Percentiles rank a stretch among this genome's conserved stretches.
These are phyloP conservation scores for Riptortus pedestris DNA, from an alignment of 1,140 invertebrate species.

Conservation along the genomic window DNA sequence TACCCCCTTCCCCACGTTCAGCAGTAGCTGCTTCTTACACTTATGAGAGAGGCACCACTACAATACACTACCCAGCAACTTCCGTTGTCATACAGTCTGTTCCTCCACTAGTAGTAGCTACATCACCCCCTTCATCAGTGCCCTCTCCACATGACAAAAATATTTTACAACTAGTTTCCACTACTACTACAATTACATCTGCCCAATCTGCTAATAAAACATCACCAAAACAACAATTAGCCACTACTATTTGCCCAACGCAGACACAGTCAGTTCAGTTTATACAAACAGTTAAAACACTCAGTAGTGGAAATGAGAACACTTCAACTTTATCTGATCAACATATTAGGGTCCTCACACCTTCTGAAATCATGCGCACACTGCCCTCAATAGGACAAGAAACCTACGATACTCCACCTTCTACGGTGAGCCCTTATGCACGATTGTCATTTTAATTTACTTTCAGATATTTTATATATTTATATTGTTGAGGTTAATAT, in stretches of 20 bases:
- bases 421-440: slow-evolving; percentile 45
- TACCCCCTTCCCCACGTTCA: slow-evolving; percentile 22
- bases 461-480: slow-evolving; percentile 19
- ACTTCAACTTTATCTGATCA: slow-evolving; percentile 45
- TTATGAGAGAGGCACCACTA: slow-evolving; percentile 21
- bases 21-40: not conserved
- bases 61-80: slow-evolving; percentile 34
- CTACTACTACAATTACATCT: slow-evolving; percentile 25
- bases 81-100: slow-evolving; percentile 33
- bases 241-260: not conserved
- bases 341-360: slow-evolving; percentile 73
- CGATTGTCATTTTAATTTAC: slow-evolving; percentile 29
- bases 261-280: slow-evolving; percentile 26
- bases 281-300: slow-evolving; percentile 29
- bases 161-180: slow-evolving; percentile 24
- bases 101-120: slow-evolving; percentile 32
- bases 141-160: slow-evolving; percentile 13
- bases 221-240: not conserved
- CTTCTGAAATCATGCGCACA: slow-evolving; percentile 76
- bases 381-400: slow-evolving; percentile 66
- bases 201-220: slow-evolving; percentile 17
- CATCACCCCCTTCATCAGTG: slow-evolving; percentile 27
- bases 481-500: slow-evolving; percentile 15
- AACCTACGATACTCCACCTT: slow-evolving; percentile 51
- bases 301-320: slow-evolving; percentile 19